These are phyloP conservation scores for Perdita meconis DNA, from an alignment of 2,888 invertebrate genomes.

Conservation along the genomic window DNA sequence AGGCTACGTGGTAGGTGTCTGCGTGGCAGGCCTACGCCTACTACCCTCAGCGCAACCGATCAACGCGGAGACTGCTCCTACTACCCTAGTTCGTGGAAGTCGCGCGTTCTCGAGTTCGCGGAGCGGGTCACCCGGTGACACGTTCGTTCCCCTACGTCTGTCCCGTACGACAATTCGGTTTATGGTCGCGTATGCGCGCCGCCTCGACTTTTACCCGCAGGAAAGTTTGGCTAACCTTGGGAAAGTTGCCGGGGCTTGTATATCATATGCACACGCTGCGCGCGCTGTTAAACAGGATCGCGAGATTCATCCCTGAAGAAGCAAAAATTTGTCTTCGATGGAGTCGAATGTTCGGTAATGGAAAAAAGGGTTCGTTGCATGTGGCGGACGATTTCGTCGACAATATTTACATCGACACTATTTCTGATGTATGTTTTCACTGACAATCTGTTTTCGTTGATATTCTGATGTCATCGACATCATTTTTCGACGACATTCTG, in stretches of 20 bases:
- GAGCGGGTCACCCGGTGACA: slow-evolving; percentile 81
- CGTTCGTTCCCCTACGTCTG: slow-evolving; percentile 64
- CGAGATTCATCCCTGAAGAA: slow-evolving; percentile 20
- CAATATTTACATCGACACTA: too few species aligned
- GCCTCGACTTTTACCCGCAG: slow-evolving; percentile 43
- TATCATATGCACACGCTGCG: background rate
- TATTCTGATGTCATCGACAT: too few species aligned
- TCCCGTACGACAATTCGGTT: slow-evolving; percentile 41
- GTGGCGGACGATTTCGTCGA: too few species aligned
- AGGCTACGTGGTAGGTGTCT: slow-evolving; percentile 33
- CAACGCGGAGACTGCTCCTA: slow-evolving; percentile 71
- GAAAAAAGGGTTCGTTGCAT: too few species aligned
- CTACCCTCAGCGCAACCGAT: slow-evolving; percentile 54
- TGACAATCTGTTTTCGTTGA: too few species aligned
- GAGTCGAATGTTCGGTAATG: too few species aligned
- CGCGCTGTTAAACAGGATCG: background rate
- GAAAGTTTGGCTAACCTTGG: slow-evolving; percentile 60
- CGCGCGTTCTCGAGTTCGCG: slow-evolving; percentile 75
- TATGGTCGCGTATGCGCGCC: slow-evolving; percentile 26
- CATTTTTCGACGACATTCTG: too few species aligned
- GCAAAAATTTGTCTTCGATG: background rate
- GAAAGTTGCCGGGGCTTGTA: slow-evolving; percentile 32
- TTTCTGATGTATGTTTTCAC: too few species aligned
- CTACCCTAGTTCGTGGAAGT: slow-evolving; percentile 79
- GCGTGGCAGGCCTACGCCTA: slow-evolving; percentile 66